Conservation (phyloP, 2,113 vertebrate genomes). For the Canis aureus region DNA sequence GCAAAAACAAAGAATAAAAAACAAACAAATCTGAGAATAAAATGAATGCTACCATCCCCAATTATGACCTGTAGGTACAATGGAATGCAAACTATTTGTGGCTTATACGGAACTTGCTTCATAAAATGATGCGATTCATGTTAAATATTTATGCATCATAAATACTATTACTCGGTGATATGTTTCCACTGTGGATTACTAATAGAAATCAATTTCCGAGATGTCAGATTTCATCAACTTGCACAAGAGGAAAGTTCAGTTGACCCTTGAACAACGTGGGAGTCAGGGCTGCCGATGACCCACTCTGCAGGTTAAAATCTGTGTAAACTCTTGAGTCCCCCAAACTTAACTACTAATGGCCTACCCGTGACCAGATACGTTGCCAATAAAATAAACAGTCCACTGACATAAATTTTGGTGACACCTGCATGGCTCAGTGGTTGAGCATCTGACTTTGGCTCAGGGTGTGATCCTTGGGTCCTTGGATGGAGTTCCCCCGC, state of each 20-base stretch:
- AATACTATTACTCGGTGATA: rapidly evolving
- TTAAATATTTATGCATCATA: rapidly evolving
- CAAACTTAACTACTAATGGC: not conserved
- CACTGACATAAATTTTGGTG: not conserved
- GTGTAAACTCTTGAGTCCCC: not conserved
- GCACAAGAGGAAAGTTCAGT: not conserved
- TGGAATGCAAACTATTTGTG: not conserved
- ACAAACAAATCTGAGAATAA: not conserved
- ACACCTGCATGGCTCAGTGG: too few relatives aligned
- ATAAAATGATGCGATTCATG: too few relatives aligned
- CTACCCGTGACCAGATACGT: not conserved
- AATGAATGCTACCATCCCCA: rapidly evolving
- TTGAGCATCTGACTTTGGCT: too few relatives aligned
- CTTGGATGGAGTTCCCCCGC: too few relatives aligned
- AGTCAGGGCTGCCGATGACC: not conserved
- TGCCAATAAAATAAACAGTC: not conserved
- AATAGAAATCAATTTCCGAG: not conserved
- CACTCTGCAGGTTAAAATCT: not conserved
- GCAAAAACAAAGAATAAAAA: not conserved
- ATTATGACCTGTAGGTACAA: too few relatives aligned
- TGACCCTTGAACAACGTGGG: not conserved
- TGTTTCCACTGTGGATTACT: too few relatives aligned
- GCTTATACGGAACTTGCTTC: rapidly evolving
- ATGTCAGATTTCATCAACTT: not conserved
- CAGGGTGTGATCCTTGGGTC: too few relatives aligned